A percentile compares a stretch with the other conserved stretches of the same genome.
These are phyloP conservation scores for Numenius arquata DNA, from an alignment of 2,113 vertebrate genomes.

Conservation along the genomic window DNA sequence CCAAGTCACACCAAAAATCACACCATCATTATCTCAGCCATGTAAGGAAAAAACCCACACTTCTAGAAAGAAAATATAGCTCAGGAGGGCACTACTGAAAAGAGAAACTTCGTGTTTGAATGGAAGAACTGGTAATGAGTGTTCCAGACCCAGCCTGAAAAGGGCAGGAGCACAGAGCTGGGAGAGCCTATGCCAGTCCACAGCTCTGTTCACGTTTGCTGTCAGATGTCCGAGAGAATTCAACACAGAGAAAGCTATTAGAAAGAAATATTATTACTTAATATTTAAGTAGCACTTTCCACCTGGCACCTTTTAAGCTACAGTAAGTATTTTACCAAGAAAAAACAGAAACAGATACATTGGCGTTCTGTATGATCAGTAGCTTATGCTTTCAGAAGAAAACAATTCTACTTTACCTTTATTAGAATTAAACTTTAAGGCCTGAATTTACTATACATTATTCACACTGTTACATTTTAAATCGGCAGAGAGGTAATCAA, in stretches of 20 bases:
- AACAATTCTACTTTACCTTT: slow-evolving; percentile 51
- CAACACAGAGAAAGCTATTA: background rate
- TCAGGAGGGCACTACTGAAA: background rate
- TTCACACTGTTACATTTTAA: slow-evolving; percentile 59
- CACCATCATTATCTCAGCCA: background rate
- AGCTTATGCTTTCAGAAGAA: slow-evolving; percentile 23
- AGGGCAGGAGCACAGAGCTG: fast-evolving
- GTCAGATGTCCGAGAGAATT: background rate
- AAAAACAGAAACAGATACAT: background rate
- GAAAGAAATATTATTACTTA: background rate
- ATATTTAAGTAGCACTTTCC: background rate
- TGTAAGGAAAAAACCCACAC: fast-evolving
- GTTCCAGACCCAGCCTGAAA: background rate
- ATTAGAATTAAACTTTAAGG: slow-evolving; percentile 70
- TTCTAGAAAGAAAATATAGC: background rate
- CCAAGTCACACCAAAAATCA: background rate
- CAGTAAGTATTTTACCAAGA: background rate
- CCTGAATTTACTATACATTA: slow-evolving; percentile 60
- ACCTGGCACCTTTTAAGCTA: background rate
- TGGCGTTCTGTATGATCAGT: background rate
- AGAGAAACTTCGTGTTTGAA: background rate
- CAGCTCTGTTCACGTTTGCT: background rate
- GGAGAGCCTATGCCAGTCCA: background rate
- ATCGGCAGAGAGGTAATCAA: slow-evolving; percentile 34
- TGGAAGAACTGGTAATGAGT: background rate